Conservation (phyloP, 2,797 vertebrate species). For the Neoniphon sammara region DNA sequence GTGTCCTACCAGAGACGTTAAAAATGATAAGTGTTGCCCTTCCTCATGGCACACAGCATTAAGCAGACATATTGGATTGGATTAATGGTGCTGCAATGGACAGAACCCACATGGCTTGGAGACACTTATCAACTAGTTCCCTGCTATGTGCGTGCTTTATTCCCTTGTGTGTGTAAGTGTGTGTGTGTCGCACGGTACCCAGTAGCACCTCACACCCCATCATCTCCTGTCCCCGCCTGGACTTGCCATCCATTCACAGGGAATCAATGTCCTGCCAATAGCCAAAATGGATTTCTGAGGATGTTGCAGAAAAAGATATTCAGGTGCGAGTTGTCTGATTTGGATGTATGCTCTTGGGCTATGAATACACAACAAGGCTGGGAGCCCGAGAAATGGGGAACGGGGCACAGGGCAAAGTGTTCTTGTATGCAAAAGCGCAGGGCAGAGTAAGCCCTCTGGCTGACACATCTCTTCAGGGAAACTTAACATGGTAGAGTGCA, state of each 20-base stretch:
- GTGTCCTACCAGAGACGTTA: constrained; percentile 70
- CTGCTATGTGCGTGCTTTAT: constrained; percentile 21
- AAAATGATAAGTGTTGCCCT: constrained; percentile 78
- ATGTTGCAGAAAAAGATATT: constrained; percentile 70
- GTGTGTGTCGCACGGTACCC: constrained; percentile 11
- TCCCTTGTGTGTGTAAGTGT: constrained; percentile 14
- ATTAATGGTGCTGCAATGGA: constrained; percentile 81
- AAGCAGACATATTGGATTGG: constrained; percentile 80
- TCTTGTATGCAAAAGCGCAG: constrained; percentile 21
- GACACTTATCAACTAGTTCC: constrained; percentile 76
- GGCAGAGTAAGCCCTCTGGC: constrained; percentile 16
- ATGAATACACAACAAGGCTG: constrained; percentile 55
- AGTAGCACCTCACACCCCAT: constrained; percentile 45
- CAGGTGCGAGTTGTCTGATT: constrained; percentile 63
- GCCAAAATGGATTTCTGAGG: constrained; percentile 74
- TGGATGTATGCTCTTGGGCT: constrained; percentile 47
- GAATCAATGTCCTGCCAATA: constrained; percentile 79
- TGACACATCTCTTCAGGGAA: constrained; percentile 10
- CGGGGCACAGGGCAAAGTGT: constrained; percentile 20
- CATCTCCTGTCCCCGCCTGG: constrained; percentile 58
- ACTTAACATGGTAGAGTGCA: constrained; percentile 1
- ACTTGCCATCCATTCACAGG: constrained; percentile 70
- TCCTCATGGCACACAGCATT: constrained; percentile 75
- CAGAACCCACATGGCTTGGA: constrained; percentile 70
- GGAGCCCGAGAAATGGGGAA: constrained; percentile 35